Evolutionary conservation across 1,140 invertebrate genomes (phyloP).

Genomic region (Zaprionus kolodkinae): DNA sequence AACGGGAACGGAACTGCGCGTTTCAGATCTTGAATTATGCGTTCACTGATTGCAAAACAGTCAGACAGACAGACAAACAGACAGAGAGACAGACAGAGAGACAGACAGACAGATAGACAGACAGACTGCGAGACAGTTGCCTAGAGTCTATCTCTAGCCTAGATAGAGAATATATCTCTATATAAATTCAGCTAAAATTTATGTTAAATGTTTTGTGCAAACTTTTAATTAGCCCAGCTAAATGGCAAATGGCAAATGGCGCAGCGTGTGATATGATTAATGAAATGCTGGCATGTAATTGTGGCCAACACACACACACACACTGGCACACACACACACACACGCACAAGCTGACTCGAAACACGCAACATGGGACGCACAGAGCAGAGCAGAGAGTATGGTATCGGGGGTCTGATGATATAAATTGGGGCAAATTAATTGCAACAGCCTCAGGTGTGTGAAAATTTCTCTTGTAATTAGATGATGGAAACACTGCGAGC

Average conservation of each 20-base stretch:
- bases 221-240: constrained; percentile 80
- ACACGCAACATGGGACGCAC: constrained; percentile 39
- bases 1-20: constrained; percentile 74
- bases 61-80: constrained; percentile 17
- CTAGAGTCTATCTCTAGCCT: constrained; percentile 51
- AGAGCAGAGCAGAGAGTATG: background rate
- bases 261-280: constrained; percentile 78
- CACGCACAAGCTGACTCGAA: constrained; percentile 7
- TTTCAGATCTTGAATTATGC: constrained; percentile 80
- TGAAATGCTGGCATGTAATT: constrained; percentile 79
- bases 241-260: constrained; percentile 79
- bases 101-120: constrained; percentile 15
- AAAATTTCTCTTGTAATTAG: constrained; percentile 76
- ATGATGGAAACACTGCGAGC: constrained; percentile 67
- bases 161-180: constrained; percentile 51
- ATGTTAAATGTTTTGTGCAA: constrained; percentile 76
- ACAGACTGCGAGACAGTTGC: background rate
- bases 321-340: background rate
- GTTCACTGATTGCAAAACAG: constrained; percentile 65
- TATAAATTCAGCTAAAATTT: constrained; percentile 56
- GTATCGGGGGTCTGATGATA: constrained; percentile 58
- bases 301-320: constrained; percentile 35
- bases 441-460: constrained; percentile 78
- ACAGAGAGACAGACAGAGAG: background rate
- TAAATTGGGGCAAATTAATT: constrained; percentile 81